These are phyloP conservation scores for Graptemys geographica DNA, from an alignment of 2,797 vertebrate species.

Conservation along the genomic window DNA sequence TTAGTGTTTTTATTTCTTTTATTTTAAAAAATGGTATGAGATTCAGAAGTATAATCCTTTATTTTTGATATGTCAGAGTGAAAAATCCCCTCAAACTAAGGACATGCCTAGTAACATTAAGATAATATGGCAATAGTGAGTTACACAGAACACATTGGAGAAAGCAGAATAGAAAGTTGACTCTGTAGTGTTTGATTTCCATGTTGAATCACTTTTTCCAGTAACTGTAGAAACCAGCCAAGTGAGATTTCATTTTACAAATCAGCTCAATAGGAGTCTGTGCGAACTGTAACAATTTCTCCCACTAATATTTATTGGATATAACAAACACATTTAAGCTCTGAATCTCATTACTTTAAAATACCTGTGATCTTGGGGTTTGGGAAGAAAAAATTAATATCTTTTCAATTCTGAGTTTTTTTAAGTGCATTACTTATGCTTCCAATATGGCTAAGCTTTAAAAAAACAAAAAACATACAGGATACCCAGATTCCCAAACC, in stretches of 20 bases:
- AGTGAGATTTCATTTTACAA: not conserved
- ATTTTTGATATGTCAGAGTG: not conserved
- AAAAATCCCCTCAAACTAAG: not conserved
- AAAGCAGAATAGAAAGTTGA: not conserved
- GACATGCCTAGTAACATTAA: not conserved
- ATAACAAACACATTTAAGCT: not conserved
- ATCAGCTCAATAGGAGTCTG: not conserved
- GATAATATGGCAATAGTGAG: accelerated
- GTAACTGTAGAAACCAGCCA: not conserved
- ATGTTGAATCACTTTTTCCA: not conserved
- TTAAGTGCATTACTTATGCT: not conserved
- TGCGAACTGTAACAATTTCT: not conserved
- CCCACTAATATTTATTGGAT: not conserved
- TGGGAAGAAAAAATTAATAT: not conserved
- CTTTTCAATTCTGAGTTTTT: not conserved
- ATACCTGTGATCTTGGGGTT: not conserved
- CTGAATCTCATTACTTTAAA: not conserved
- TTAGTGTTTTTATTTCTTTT: not conserved
- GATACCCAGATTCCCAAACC: not conserved
- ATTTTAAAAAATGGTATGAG: not conserved
- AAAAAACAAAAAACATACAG: not conserved
- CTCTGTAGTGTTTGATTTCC: not conserved
- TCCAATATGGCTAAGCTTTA: not conserved
- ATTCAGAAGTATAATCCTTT: not conserved
- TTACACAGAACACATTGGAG: not conserved